Evolutionary conservation across 2,113 vertebrate species (phyloP), one percentile per base, ranked within the genome.

Genomic region (Euleptes europaea): DNA sequence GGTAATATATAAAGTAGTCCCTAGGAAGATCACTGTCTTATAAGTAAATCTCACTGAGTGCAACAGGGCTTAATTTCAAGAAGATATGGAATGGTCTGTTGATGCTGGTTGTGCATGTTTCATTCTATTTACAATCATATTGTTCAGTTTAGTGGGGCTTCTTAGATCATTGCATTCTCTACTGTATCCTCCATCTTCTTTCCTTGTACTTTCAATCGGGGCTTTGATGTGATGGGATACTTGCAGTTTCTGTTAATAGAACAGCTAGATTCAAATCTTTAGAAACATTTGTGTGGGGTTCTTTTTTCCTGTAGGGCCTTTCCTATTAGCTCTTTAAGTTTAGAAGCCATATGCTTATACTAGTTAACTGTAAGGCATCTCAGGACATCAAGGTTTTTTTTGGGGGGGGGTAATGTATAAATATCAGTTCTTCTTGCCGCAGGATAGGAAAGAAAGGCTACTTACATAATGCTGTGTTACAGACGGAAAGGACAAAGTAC

Each of bases 291-390:
- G 57, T 91, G 82, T 26, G 88, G 51, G 13, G 28, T 86, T 63
- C 15, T 80, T 21, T 47, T 47, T 69, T 89, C 75, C 80, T 65
- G 42, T 35, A 17, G 28, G 35, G 51, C 31, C 42, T 90, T 92
- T 54, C 84, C 78, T 72, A 69, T 82, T 86, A 51, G 66, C 84
- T 85, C 47, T 87, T 70, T 89, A 77, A 38, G 82, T 81, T 90
- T 73, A 84, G 70, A 89, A 92, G 78, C 49, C 83, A 90, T 57
- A 49, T 79, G 66, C 40, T 90, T 88, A 83, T 19, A 83, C 33
- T 78, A 60, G 66, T 89, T 88, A 92, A 90, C 91, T 83, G 77
- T 78, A 88, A 94, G 89, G 72, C 80, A 82, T 86, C 75, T 92
- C 78, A 40, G 60, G 89, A 71, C 44, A 65, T 79, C 75, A 40